Conservation (phyloP, 2,797 vertebrate species). For the Esox masquinongy region DNA sequence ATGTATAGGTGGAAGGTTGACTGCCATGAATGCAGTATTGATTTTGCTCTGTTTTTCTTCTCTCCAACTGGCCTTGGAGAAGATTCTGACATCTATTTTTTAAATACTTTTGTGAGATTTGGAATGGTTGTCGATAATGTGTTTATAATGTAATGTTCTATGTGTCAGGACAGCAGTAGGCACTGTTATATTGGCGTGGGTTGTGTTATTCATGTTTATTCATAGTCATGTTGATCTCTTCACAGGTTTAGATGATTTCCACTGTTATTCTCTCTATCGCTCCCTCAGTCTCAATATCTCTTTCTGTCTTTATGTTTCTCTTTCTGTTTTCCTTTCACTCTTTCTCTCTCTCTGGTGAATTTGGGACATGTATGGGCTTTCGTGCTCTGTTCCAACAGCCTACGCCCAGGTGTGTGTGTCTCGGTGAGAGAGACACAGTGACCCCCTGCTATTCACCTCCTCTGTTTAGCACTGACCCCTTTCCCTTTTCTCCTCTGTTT, state of each 20-base stretch:
- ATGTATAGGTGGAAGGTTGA: neutral
- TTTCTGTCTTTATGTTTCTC: neutral
- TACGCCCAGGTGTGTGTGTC: neutral
- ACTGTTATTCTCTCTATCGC: neutral
- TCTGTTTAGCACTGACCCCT: too few relatives aligned
- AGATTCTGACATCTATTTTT: neutral
- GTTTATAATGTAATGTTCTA: neutral
- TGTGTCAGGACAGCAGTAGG: slow-evolving; percentile 18
- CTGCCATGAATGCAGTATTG: neutral
- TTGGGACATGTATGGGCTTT: neutral
- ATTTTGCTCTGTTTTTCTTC: neutral
- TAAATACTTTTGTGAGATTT: neutral
- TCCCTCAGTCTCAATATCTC: neutral
- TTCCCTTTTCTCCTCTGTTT: too few relatives aligned
- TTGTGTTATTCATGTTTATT: slow-evolving; percentile 70
- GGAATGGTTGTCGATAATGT: slow-evolving; percentile 13
- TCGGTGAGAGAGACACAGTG: neutral
- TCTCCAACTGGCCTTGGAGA: neutral
- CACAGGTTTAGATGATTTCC: slow-evolving; percentile 50
- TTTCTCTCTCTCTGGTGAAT: neutral
- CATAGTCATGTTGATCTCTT: slow-evolving; percentile 64
- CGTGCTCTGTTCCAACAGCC: neutral
- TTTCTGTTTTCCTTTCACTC: neutral
- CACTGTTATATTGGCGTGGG: slow-evolving; percentile 53
- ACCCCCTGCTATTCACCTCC: slow-evolving; percentile 40